A percentile compares a stretch with the other conserved stretches of the same genome.
Evolutionary conservation across 1,140 invertebrate genomes (phyloP).

Genomic region (Schmidtea mediterranea): DNA sequence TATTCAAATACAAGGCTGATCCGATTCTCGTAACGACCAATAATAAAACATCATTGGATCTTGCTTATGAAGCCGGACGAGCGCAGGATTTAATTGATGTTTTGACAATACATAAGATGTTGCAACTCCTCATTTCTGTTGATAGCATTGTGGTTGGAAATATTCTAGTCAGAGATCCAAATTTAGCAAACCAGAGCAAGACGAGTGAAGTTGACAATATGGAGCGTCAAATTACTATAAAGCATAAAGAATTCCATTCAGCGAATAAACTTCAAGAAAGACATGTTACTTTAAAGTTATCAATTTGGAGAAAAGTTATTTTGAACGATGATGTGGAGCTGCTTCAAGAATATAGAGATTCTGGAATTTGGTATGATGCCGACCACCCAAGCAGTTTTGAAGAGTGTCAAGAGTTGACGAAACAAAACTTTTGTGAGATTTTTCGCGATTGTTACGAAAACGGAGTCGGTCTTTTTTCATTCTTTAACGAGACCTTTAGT

Average conservation of each 20-base stretch:
- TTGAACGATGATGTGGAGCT: neutral
- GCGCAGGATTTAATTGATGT: neutral
- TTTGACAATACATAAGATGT: neutral
- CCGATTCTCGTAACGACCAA: neutral
- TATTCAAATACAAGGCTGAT: neutral
- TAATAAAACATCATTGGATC: neutral
- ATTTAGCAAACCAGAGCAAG: neutral
- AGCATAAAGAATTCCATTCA: neutral
- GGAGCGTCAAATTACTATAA: neutral
- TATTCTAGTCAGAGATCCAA: neutral
- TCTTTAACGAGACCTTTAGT: neutral
- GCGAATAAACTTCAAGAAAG: neutral
- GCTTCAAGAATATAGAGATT: neutral
- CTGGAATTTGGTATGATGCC: neutral
- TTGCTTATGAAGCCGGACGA: constrained; percentile 2
- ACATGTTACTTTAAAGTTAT: neutral
- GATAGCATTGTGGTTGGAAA: neutral
- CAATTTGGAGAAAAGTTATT: constrained; percentile 1
- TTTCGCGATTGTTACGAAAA: constrained; percentile 2
- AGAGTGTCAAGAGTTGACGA: neutral
- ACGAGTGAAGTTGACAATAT: neutral
- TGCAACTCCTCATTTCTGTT: neutral
- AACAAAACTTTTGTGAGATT: neutral
- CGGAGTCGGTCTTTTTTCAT: neutral
- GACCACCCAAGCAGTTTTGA: neutral